Evolutionary conservation across 2,113 vertebrate species (phyloP), one percentile per base, ranked within the genome.

Genomic region (Callaeas wilsoni): DNA sequence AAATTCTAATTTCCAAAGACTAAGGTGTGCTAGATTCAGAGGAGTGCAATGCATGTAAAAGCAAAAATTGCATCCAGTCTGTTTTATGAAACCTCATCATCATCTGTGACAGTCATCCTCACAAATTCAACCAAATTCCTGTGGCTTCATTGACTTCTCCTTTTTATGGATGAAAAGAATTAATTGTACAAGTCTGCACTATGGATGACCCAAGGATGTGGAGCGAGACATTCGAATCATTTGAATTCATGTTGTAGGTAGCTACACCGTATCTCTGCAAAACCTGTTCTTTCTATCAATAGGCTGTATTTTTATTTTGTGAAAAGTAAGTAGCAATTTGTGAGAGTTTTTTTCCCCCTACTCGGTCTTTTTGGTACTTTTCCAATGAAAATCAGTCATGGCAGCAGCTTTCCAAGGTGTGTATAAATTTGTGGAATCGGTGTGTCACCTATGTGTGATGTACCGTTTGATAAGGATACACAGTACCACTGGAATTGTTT

Each of bases 301-400:
- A 29, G 39, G 15, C 39, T 37, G 6, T n/a, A 37, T 47, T 35
- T 16, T 76, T 87, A 7, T 46, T 64, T 68, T 33, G 25, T 20
- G 29, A 91, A 70, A 75, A 75, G 26, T 14, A 32, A 76, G 42
- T 20, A n/a, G 49, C 15, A 15, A 26, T 47, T 42, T 32, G 11
- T 2, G 5, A n/a, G 18, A 4, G 18, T 41, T 18, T 35, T 65
- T 35, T 1, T 0, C 4, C 10, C 15, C 25, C 12, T 25, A 2
- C 11, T 39, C 16, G 5, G 13, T 55, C 4, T 44, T 62, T 62
- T 42, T 92, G 37, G 37, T 79, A 13, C 6, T 4, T 84, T 49
- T 57, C 41, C 42, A 16, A 14, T 55, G 53, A 63, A 71, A 67
- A 52, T 37, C 19, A 37, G 46, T 44, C 23, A 6, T 16, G 47